Evolutionary conservation across 1,140 invertebrate genomes (phyloP), one percentile per base, ranked within the genome.

Genomic region (Zaprionus davidi): DNA sequence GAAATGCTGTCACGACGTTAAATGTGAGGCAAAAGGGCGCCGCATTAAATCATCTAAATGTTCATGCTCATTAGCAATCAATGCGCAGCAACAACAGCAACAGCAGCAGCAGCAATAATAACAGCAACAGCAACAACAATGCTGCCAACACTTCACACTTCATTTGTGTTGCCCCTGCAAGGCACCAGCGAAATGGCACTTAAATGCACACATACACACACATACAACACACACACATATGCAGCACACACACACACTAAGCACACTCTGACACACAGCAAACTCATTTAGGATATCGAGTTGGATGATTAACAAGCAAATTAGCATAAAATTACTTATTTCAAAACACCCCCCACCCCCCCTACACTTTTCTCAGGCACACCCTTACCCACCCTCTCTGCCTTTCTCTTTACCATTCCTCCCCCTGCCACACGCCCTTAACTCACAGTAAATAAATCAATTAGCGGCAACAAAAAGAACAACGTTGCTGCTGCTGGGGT

Each of bases 1-100:
- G 59, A 67, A 78, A 76, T 67, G 67, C 75, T 81, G 74, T 80
- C 73, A 81, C 65, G 70, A 49, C 20, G 31, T 20, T 53, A 36
- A 31, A 51, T 60, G 46, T 26, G 74, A 9, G 46, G 38, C 67
- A 34, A 74, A 64, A 78, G 73, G 56, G 59, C 68, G 46, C 62
- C 59, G 57, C 78, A 88, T 76, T 90, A 85, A 90, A 90, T 90
- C 85, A 90, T 85, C 85, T 77, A 85, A 78, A 90, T 90, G 85
- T 81, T 81, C 81, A 69, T 56, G 82, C 85, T 90, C 85, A 90
- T 90, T 90, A 88, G 85, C 81, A 88, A 88, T 88, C 85, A 90
- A 88, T 88, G 85, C 81, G 81, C 81, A 81, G 81, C 81, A 90
- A 71, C 64, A 81, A 64, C 58, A 75, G 55, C 26, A 56, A 9